Percentiles rank a stretch among this genome's conserved stretches.
These are phyloP conservation scores for Molossus alvarezi DNA, from an alignment of 2,797 vertebrate genomes.

Conservation along the genomic window DNA sequence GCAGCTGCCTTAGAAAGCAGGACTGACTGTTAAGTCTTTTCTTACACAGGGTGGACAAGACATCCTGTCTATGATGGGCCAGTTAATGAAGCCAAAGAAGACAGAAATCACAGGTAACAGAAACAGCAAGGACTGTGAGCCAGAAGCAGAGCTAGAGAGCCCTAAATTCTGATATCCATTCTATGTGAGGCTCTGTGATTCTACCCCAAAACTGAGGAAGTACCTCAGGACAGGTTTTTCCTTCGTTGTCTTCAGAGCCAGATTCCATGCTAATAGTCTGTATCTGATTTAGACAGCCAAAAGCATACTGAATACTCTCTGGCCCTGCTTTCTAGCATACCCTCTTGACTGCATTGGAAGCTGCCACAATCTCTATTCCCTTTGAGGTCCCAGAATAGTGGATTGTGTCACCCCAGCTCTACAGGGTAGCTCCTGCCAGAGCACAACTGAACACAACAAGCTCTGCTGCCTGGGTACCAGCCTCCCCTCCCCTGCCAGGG, in stretches of 20 bases:
- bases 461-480: too few species aligned
- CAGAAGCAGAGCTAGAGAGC: too few species aligned
- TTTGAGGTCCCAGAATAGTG: background rate
- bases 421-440: background rate
- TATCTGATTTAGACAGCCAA: background rate
- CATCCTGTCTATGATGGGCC: conserved; percentile 99
- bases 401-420: background rate
- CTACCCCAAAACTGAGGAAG: background rate
- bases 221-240: background rate
- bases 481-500: too few species aligned
- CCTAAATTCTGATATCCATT: background rate
- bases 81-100: conserved; percentile 99
- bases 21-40: conserved; percentile 28
- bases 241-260: background rate
- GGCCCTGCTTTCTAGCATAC: background rate
- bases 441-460: background rate
- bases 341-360: background rate
- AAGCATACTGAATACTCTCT: background rate
- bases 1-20: background rate
- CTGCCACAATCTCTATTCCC: background rate
- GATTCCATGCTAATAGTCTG: background rate
- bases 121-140: background rate
- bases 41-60: conserved; percentile 96
- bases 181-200: background rate
- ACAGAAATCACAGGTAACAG: conserved; percentile 98